Base-by-base conservation (phyloP, 2,113 vertebrate genomes). In the Aphelocoma coerulescens region DNA sequence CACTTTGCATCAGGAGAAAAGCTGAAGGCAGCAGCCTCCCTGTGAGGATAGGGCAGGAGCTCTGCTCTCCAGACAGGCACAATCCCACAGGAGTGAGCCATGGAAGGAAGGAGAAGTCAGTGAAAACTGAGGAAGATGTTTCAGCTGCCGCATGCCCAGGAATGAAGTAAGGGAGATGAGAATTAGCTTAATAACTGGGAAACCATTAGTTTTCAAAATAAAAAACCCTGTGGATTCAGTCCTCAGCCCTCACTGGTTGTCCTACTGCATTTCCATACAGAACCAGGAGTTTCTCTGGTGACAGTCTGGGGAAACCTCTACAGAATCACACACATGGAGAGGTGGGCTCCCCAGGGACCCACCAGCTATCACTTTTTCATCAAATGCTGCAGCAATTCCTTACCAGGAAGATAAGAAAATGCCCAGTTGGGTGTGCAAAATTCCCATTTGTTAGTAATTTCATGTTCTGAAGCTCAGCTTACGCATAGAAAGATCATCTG, bases 241-340 rank as follows among this genome's bases (percentile, higher is more conserved):
- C 26, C 30, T 71, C 62, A 63, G 43, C 27, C 67, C 26, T 57
- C 2, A 3, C 46, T 37, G 48, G 62, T 10, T 37, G 54, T 52
- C 51, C 30, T 13, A 3, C 39, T 84, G 63, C 3, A 0, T 55
- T 62, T 80, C 43, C 21, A 48, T 11, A 20, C 4, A 48, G 48
- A 37, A 49, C 27, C 11, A 39, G 65, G 54, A 26, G 28, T 37
- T 84, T 46, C 39, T 72, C 14, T 65, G 59, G 10, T 4, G 1
- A 15, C 30, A 58, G 27, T 27, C 35, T 92, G 71, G 57, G 43
- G 51, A 27, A 71, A 32, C 5, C 35, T 2, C 1, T 44, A 13
- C 1, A 3, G 43, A 63, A 15, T n/a, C 5, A 7, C 21, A 26
- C 51, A 5, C 8, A 22, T 4, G 4, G 62, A 1, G 1, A 67